A percentile compares a stretch with the other conserved stretches of the same genome.
These are phyloP conservation scores for Drosophila quinaria DNA, from an alignment of 2,888 invertebrate species.

Conservation along the genomic window DNA sequence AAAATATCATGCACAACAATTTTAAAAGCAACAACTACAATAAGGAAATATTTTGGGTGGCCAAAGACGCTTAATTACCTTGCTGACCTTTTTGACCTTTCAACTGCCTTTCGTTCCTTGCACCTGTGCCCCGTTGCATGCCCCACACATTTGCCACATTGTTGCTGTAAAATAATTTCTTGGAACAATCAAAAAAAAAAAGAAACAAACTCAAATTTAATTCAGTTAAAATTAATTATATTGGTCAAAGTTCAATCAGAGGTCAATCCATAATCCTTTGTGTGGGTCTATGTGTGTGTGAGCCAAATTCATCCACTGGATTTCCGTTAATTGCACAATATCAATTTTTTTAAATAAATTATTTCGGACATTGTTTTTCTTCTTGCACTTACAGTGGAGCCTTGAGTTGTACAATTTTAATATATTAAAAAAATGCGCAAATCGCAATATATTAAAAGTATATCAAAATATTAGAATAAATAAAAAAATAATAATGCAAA, in stretches of 20 bases:
- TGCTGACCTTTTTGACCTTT: slow-evolving; percentile 6
- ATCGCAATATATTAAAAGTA: not conserved
- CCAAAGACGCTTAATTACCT: slow-evolving; percentile 25
- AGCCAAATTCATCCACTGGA: slow-evolving; percentile 1
- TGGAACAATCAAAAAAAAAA: not conserved
- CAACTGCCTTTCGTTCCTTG: too few relatives aligned
- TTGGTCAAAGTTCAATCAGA: slow-evolving; percentile 12
- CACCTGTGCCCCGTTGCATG: not conserved
- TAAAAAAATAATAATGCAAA: too few relatives aligned
- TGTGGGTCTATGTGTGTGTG: not conserved
- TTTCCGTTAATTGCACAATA: slow-evolving; percentile 12
- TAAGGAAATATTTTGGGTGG: slow-evolving; percentile 1
- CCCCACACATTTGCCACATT: slow-evolving; percentile 4
- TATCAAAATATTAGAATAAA: not conserved
- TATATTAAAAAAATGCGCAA: too few relatives aligned
- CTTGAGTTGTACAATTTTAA: not conserved
- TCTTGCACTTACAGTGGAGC: slow-evolving; percentile 4
- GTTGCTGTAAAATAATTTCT: slow-evolving; percentile 1
- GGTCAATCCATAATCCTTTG: not conserved
- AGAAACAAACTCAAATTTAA: slow-evolving; percentile 3
- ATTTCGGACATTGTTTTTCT: not conserved
- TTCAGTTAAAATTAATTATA: slow-evolving; percentile 3
- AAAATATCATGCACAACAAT: not conserved
- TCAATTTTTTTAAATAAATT: not conserved
- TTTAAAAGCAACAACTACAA: slow-evolving; percentile 7